These are phyloP conservation scores for Astyanax mexicanus DNA, from an alignment of 2,797 vertebrate genomes.

Conservation along the genomic window DNA sequence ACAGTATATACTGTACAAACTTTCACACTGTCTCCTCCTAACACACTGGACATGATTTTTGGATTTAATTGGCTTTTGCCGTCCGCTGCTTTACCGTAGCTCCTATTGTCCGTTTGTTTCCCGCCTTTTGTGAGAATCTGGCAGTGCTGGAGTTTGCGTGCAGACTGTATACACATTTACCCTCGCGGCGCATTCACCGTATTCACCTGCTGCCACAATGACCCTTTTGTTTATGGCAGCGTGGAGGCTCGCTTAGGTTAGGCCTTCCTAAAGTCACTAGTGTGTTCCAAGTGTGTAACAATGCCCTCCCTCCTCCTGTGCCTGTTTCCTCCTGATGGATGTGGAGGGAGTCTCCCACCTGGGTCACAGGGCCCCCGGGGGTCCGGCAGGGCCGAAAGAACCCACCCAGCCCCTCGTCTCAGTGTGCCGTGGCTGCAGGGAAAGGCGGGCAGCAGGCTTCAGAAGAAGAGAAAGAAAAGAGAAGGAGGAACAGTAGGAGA, in stretches of 20 bases:
- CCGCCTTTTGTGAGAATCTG: conserved; percentile 23
- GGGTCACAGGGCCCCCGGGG: conserved; percentile 38
- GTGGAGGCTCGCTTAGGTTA: conserved; percentile 14
- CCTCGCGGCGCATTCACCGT: conserved; percentile 25
- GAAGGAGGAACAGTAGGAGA: conserved; percentile 10
- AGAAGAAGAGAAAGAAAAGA: conserved; percentile 30
- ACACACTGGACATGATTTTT: not conserved
- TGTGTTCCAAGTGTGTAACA: conserved; percentile 36
- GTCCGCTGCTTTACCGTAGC: not conserved
- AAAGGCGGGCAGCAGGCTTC: conserved; percentile 51
- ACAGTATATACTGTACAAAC: not conserved
- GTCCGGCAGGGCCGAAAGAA: conserved; percentile 52
- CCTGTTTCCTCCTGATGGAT: conserved; percentile 47
- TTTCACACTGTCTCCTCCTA: not conserved
- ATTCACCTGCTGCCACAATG: conserved; percentile 48
- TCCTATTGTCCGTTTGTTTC: conserved; percentile 6
- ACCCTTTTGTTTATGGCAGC: conserved; percentile 45
- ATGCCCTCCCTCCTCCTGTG: conserved; percentile 16
- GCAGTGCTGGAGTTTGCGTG: not conserved
- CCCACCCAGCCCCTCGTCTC: conserved; percentile 56
- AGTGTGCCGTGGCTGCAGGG: conserved; percentile 49
- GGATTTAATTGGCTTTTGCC: not conserved
- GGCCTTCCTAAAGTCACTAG: conserved; percentile 36
- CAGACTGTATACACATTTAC: conserved; percentile 17
- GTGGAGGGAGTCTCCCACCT: conserved; percentile 62